Percentiles rank a stretch among this genome's conserved stretches.
Evolutionary conservation across 1,140 invertebrate genomes (phyloP).

Genomic region (Gerris buenoi): DNA sequence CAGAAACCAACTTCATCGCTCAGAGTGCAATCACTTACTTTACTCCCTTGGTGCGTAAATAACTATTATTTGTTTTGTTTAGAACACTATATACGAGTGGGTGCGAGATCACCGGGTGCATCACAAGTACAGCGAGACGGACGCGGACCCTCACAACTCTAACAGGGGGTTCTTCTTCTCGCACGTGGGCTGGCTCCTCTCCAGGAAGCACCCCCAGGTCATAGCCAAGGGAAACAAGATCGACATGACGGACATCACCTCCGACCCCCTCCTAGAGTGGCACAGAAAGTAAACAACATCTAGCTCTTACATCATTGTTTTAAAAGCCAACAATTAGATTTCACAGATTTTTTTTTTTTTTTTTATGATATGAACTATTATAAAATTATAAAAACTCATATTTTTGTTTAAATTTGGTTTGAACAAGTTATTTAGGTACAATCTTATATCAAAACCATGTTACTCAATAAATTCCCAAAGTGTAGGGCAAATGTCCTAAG

Average conservation of each 20-base stretch:
- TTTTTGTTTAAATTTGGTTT: too few relatives aligned
- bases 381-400: too few relatives aligned
- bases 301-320: neutral
- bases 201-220: conserved; percentile 71
- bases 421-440: neutral
- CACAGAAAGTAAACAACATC: conserved; percentile 42
- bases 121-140: conserved; percentile 40
- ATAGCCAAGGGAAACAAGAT: conserved; percentile 51
- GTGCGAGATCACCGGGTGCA: conserved; percentile 37
- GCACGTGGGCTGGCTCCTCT: conserved; percentile 79
- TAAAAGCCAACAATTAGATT: neutral
- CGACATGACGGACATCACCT: conserved; percentile 59
- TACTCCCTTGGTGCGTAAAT: too few relatives aligned
- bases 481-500: too few relatives aligned
- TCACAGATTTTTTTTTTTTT: neutral
- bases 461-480: neutral
- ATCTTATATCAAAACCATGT: neutral
- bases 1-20: too few relatives aligned
- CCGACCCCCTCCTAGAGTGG: conserved; percentile 57
- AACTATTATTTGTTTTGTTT: too few relatives aligned
- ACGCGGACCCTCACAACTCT: conserved; percentile 77
- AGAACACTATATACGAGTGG: conserved; percentile 26
- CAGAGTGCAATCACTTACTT: too few relatives aligned
- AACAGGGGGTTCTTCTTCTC: conserved; percentile 79
- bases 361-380: neutral